A percentile compares a stretch with the other conserved stretches of the same genome.
These are phyloP conservation scores for Tetramorium alpestre DNA, from an alignment of 1,140 invertebrate species.

Conservation along the genomic window DNA sequence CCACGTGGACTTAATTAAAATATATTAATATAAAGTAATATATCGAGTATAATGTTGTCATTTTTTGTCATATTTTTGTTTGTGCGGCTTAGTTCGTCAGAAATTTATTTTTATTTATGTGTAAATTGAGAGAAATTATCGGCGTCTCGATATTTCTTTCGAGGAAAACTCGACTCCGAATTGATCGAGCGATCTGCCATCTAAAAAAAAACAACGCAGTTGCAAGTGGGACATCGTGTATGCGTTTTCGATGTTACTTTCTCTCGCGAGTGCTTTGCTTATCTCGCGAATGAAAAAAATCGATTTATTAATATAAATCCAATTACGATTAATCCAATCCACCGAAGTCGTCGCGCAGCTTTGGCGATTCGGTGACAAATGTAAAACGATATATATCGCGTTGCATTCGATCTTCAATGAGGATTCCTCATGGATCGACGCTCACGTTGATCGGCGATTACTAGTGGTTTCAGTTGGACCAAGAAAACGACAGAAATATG, in stretches of 20 bases:
- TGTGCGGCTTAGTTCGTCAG: neutral
- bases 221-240: neutral
- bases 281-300: constrained; percentile 32
- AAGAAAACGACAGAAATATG: neutral
- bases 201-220: neutral
- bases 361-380: neutral
- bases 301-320: constrained; percentile 29
- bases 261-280: constrained; percentile 3
- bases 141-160: neutral
- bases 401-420: neutral
- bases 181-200: neutral
- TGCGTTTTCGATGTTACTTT: constrained; percentile 1
- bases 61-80: neutral
- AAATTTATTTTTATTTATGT: neutral
- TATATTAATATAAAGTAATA: neutral
- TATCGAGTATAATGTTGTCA: neutral
- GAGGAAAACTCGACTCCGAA: neutral
- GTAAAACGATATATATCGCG: neutral
- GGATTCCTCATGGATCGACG: neutral
- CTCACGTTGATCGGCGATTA: neutral
- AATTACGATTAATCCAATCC: neutral
- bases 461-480: constrained; percentile 32
- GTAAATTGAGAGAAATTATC: neutral
- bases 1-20: neutral
- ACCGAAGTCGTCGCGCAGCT: neutral